Conservation (phyloP, 2,888 invertebrate genomes). For the Xylophagus ater region DNA sequence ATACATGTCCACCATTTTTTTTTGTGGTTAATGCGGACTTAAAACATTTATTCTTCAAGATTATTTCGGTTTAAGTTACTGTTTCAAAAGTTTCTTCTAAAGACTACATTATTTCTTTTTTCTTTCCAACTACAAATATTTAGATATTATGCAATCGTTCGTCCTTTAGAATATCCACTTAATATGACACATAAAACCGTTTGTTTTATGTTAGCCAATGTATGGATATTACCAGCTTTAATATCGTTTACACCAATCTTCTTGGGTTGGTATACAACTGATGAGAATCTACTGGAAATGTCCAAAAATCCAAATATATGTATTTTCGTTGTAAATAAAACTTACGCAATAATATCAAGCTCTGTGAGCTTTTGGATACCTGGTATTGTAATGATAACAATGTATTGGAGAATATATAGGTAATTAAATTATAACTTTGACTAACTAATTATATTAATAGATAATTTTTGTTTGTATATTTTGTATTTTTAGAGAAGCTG, state of each 20-base stretch:
- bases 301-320: conserved; percentile 61
- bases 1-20: too few relatives aligned
- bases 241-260: conserved; percentile 93
- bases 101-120: too few relatives aligned
- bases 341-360: conserved; percentile 79
- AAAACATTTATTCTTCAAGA: too few relatives aligned
- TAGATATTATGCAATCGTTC: conserved; percentile 87
- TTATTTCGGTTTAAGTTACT: too few relatives aligned
- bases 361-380: conserved; percentile 91
- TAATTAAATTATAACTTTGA: conserved; percentile 19
- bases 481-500: conserved; percentile 52
- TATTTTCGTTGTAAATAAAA: conserved; percentile 73
- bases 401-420: conserved; percentile 74
- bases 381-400: conserved; percentile 81
- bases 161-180: conserved; percentile 84
- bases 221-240: conserved; percentile 85
- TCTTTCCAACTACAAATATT: too few relatives aligned
- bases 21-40: too few relatives aligned
- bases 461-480: conserved; percentile 13
- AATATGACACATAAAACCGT: conserved; percentile 80
- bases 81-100: too few relatives aligned
- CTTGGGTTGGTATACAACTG: conserved; percentile 88
- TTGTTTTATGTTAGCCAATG: conserved; percentile 72
- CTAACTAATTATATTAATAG: conserved; percentile 4
- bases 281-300: conserved; percentile 51